phyloP scores from a whole-genome alignment of 2,113 vertebrate genomes.

The Crocuta crocuta region DNA sequence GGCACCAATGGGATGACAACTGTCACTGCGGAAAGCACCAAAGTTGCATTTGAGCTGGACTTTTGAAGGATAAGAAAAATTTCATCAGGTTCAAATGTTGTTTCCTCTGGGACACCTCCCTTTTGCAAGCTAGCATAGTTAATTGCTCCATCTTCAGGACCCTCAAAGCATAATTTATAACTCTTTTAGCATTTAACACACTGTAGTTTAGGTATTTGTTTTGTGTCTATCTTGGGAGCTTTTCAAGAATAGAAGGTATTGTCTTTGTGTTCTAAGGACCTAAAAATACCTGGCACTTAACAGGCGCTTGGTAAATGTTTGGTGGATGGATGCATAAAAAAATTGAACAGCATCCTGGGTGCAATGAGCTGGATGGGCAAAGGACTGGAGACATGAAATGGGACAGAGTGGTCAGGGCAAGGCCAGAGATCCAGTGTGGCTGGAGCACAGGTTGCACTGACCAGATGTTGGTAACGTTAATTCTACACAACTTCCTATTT shows the following conservation, averaged over 20 bases:
- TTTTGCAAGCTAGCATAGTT: neutral
- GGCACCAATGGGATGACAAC: accelerated
- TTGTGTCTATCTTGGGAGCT: neutral
- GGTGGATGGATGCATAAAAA: neutral
- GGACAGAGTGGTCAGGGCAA: neutral
- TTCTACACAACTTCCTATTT: neutral
- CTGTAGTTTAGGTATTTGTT: neutral
- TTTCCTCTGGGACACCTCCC: neutral
- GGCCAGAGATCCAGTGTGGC: neutral
- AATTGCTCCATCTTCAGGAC: neutral
- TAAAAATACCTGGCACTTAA: neutral
- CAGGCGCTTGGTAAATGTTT: neutral
- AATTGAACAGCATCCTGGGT: neutral
- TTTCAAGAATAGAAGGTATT: neutral
- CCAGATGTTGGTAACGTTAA: neutral
- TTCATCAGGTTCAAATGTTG: neutral
- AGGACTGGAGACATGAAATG: neutral
- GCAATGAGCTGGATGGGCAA: neutral
- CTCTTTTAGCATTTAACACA: neutral
- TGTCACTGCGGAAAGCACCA: neutral
- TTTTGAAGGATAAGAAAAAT: neutral
- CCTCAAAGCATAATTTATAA: neutral
- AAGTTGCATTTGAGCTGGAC: neutral
- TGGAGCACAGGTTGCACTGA: neutral
- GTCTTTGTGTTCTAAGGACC: neutral